Conservation (phyloP, 92 coral and sea anemone species). For the Muricea muricata region DNA sequence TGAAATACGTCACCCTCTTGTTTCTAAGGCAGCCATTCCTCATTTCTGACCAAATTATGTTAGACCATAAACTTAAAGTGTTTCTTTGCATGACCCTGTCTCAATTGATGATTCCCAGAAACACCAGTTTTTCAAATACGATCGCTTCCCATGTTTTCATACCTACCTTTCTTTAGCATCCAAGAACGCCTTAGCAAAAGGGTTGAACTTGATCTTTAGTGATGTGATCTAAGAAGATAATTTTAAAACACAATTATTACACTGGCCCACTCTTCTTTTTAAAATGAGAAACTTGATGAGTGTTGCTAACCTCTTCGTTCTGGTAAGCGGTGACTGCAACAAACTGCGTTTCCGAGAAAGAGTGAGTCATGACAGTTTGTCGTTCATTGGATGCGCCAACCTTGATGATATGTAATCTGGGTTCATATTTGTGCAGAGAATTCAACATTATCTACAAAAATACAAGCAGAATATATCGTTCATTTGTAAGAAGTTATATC, state of each 20-base stretch:
- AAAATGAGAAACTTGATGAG: no score
- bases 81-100: no score
- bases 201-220: conserved; percentile 90
- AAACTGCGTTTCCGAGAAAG: conserved; percentile 94
- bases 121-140: no score
- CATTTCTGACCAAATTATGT: no score
- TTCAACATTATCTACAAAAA: conserved; percentile 90
- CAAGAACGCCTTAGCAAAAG: conserved; percentile 98
- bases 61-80: no score
- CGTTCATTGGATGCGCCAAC: conserved; percentile 89
- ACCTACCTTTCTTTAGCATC: conserved; percentile 95
- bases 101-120: no score
- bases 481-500: not conserved
- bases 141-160: not conserved
- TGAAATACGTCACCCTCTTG: no score
- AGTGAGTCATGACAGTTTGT: conserved; percentile 82
- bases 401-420: conserved; percentile 84
- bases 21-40: no score
- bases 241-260: not conserved
- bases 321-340: conserved; percentile 99
- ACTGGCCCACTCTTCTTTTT: not conserved
- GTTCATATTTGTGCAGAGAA: conserved; percentile 97
- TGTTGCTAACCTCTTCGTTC: conserved; percentile 95
- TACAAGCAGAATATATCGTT: not conserved
- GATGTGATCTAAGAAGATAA: conserved; percentile 81